A percentile compares a stretch with the other conserved stretches of the same genome.
Conservation (phyloP, 2,888 invertebrate genomes). For the Axea sp. region DNA sequence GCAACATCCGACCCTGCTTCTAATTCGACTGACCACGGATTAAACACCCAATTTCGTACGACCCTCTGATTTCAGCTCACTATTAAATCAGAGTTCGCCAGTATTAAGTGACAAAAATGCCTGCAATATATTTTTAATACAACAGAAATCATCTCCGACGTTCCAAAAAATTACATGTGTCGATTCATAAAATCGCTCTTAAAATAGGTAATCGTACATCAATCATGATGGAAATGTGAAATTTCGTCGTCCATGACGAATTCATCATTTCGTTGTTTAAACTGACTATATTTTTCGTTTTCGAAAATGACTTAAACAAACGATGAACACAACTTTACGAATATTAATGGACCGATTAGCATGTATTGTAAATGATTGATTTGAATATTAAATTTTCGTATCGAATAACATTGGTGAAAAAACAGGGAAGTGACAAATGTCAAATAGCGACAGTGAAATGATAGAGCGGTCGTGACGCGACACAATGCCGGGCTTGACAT, state of each 20-base stretch:
- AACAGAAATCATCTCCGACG: too few relatives aligned
- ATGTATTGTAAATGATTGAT: neutral
- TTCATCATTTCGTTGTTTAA: too few relatives aligned
- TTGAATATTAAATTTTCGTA: neutral
- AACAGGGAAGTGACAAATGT: slow-evolving; percentile 63
- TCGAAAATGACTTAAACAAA: slow-evolving; percentile 1
- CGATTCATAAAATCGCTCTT: too few relatives aligned
- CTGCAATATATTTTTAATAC: too few relatives aligned
- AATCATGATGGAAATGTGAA: too few relatives aligned
- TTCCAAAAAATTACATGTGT: too few relatives aligned
- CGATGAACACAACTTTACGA: neutral
- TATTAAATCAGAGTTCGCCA: slow-evolving; percentile 29
- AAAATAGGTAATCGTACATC: too few relatives aligned
- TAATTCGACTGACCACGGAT: slow-evolving; percentile 55
- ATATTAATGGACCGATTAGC: slow-evolving; percentile 6
- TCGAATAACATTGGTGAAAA: slow-evolving; percentile 43
- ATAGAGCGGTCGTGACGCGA: slow-evolving; percentile 55
- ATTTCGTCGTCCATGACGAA: too few relatives aligned
- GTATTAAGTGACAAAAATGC: neutral
- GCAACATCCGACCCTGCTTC: too few relatives aligned
- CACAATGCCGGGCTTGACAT: slow-evolving; percentile 65
- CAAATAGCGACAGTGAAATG: slow-evolving; percentile 63
- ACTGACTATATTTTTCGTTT: too few relatives aligned
- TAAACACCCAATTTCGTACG: slow-evolving; percentile 28
- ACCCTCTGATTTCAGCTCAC: slow-evolving; percentile 20